Evolutionary conservation across 2,888 invertebrate species (phyloP), one percentile per base, ranked within the genome.

Genomic region (Philhelius pedissequus): DNA sequence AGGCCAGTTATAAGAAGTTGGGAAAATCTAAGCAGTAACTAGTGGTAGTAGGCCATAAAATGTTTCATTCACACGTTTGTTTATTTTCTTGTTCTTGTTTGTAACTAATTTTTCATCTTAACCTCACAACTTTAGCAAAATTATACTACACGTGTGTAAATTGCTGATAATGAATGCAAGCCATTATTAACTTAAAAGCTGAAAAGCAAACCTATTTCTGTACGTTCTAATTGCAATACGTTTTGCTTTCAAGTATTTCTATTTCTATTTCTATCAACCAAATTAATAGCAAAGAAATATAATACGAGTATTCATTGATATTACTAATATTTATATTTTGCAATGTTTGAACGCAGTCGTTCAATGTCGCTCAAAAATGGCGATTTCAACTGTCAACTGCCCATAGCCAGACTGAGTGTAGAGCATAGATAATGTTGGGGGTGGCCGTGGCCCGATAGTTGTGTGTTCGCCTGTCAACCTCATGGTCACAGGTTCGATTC

Each of bases 311-410:
- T 58, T 71, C 45, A 3, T 18, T 0, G 18, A 15, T 40, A 40
- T 40, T 40, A 0, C n/a, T n/a, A 15, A 43, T 56, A 66, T 66
- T 60, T 58, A 58, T 25, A 20, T 15, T 48, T 71, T 73, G 66
- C 35, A 48, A 52, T 69, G 56, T 32, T 62, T 62, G 68, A 73
- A 54, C 38, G 73, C 60, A 68, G 77, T 48, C 77, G 40, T 71
- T 73, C 76, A 45, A 54, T 52, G 68, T 77, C 81, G 60, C 25
- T 77, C 66, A 22, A 45, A 71, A 71, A 68, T 38, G 64, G 25
- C 50, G 69, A 70, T 75, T 15, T 18, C 38, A 18, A 50, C 69
- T 64, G 64, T 50, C 80, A 76, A 38, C 38, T 64, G 32, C 18
- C 15, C n/a, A n/a, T n/a, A n/a, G n/a, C n/a, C 27, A 5, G 15